phyloP scores from a whole-genome alignment of 2,888 invertebrate genomes.

The Sthenelais limicola region DNA sequence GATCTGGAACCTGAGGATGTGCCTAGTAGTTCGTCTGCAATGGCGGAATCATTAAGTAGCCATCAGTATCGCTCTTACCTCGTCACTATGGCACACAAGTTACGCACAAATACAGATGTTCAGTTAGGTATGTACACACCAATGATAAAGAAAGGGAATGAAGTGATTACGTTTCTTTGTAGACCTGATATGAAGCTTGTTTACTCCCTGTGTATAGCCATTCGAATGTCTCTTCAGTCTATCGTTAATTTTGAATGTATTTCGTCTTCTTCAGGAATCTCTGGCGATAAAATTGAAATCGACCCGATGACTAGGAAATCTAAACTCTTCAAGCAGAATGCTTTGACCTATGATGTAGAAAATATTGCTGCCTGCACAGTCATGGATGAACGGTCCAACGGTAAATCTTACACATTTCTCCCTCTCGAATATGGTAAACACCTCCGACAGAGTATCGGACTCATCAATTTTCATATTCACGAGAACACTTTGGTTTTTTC shows the following conservation, averaged over 20 bases:
- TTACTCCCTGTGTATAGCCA: neutral
- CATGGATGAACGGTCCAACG: conserved; percentile 80
- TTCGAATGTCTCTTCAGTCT: neutral
- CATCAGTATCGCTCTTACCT: conserved; percentile 83
- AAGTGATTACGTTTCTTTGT: too few relatives aligned
- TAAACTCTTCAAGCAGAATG: conserved; percentile 78
- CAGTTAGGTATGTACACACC: conserved; percentile 77
- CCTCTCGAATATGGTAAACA: too few relatives aligned
- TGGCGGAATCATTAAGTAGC: conserved; percentile 83
- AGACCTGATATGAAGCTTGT: neutral
- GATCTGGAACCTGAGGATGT: conserved; percentile 58
- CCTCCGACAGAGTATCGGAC: too few relatives aligned
- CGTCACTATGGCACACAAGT: conserved; percentile 84
- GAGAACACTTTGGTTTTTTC: too few relatives aligned
- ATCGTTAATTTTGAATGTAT: neutral
- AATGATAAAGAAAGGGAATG: conserved; percentile 28
- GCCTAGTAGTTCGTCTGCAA: conserved; percentile 77
- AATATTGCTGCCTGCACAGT: conserved; percentile 88
- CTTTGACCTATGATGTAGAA: conserved; percentile 89
- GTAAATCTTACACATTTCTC: too few relatives aligned
- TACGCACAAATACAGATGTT: conserved; percentile 86
- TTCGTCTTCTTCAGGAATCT: conserved; percentile 77
- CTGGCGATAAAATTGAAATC: conserved; percentile 92
- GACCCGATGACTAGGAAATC: conserved; percentile 80
- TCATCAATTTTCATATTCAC: too few relatives aligned